Percentiles rank a stretch among this genome's conserved stretches.
phyloP scores from a whole-genome alignment of 2,888 invertebrate genomes.

The Eurytoma adleriae region DNA sequence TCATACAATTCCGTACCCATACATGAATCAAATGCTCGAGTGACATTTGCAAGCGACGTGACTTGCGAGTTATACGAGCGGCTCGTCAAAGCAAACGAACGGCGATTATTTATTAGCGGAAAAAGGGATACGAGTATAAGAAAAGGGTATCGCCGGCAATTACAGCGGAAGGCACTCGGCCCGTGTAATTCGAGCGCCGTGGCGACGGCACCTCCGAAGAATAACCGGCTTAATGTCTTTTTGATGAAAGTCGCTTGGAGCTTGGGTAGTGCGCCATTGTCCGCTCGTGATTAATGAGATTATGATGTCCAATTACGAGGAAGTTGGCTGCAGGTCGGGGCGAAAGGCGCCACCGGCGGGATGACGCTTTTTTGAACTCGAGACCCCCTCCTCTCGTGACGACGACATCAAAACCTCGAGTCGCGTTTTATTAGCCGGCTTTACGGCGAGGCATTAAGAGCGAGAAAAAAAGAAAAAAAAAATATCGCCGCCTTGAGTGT shows the following conservation, averaged over 20 bases:
- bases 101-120: no score
- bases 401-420: background rate
- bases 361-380: constrained; percentile 21
- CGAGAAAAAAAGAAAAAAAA: background rate
- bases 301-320: constrained; percentile 50
- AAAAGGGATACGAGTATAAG: no score
- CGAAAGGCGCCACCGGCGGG: background rate
- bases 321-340: background rate
- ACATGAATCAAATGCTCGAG: no score
- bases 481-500: background rate
- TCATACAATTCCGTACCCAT: no score
- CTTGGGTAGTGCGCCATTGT: constrained; percentile 15
- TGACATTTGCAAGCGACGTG: no score
- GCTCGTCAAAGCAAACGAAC: no score
- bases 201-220: constrained; percentile 11
- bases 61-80: no score
- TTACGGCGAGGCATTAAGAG: background rate
- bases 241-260: constrained; percentile 46
- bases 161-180: constrained; percentile 23
- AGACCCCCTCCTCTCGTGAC: no score
- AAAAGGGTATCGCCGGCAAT: constrained; percentile 14
- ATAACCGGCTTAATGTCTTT: constrained; percentile 53
- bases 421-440: constrained; percentile 10
- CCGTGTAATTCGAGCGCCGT: constrained; percentile 1
- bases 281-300: constrained; percentile 52